Conservation (phyloP, 2,797 vertebrate genomes). For the Monodelphis domestica region DNA sequence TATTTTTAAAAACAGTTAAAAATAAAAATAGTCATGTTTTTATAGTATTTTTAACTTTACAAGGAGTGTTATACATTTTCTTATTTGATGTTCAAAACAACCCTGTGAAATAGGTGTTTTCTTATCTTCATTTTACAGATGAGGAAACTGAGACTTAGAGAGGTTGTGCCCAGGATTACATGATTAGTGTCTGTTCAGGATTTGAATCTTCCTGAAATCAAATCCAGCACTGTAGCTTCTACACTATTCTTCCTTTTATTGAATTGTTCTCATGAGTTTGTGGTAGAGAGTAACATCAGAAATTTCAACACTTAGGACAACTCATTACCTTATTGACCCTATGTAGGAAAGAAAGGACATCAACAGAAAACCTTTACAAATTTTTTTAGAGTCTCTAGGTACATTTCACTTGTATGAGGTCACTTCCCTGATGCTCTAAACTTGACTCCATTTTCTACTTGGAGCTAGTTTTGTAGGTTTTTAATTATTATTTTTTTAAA, state of each 20-base stretch:
- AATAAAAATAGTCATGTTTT: too few relatives aligned
- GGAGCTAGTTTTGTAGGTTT: background rate
- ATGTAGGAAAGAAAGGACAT: background rate
- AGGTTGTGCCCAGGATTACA: background rate
- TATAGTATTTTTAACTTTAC: too few relatives aligned
- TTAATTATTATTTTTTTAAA: background rate
- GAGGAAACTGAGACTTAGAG: background rate
- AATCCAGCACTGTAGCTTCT: too few relatives aligned
- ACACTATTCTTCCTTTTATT: background rate
- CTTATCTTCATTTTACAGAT: background rate
- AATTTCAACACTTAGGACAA: background rate
- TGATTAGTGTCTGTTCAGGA: background rate
- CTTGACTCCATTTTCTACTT: background rate
- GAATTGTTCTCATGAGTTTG: background rate
- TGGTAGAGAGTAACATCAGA: background rate
- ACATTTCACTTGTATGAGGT: background rate
- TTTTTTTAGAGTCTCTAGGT: background rate
- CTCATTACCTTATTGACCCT: too few relatives aligned
- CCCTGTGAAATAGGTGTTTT: background rate
- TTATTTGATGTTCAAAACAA: too few relatives aligned
- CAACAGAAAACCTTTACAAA: background rate
- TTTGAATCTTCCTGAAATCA: background rate
- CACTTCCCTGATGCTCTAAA: background rate
- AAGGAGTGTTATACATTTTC: too few relatives aligned
- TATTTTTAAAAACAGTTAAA: too few relatives aligned